phyloP scores from a whole-genome alignment of 2,113 vertebrate species.

The Lophura nycthemera region DNA sequence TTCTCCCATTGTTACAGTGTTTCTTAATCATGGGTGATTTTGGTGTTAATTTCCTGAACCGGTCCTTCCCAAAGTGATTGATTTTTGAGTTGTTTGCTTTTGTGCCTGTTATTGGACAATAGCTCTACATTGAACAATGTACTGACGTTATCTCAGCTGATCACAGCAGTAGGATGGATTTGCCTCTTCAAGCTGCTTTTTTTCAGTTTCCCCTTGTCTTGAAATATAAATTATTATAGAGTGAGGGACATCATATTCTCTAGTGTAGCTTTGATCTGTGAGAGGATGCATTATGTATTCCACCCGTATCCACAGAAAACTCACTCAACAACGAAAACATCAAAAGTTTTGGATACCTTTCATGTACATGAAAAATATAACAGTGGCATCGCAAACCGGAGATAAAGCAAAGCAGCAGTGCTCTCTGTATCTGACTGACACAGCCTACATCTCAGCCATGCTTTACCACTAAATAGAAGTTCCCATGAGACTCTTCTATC shows the following conservation, averaged over 20 bases:
- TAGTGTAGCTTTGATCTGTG: background rate
- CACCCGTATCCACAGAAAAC: background rate
- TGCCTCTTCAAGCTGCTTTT: slow-evolving; percentile 56
- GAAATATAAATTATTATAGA: slow-evolving; percentile 38
- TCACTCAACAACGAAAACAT: background rate
- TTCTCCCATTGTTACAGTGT: background rate
- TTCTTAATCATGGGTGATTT: background rate
- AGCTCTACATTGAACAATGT: background rate
- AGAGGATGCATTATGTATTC: background rate
- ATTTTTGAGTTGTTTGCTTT: background rate
- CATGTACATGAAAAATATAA: background rate
- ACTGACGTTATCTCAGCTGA: background rate
- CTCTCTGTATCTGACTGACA: background rate
- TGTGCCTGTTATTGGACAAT: background rate
- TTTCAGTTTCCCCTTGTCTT: slow-evolving; percentile 61
- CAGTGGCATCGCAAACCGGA: background rate
- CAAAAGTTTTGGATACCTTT: background rate
- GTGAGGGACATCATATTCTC: background rate
- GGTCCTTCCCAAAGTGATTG: background rate
- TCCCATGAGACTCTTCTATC: slow-evolving; percentile 21
- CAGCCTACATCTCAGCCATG: background rate
- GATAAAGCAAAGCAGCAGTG: slow-evolving; percentile 1
- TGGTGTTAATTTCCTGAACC: background rate
- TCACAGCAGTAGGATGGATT: background rate
- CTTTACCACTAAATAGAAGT: background rate